Evolutionary conservation across 2,797 vertebrate genomes (phyloP), one percentile per base, ranked within the genome.

Genomic region (Buphagus erythrorhynchus): DNA sequence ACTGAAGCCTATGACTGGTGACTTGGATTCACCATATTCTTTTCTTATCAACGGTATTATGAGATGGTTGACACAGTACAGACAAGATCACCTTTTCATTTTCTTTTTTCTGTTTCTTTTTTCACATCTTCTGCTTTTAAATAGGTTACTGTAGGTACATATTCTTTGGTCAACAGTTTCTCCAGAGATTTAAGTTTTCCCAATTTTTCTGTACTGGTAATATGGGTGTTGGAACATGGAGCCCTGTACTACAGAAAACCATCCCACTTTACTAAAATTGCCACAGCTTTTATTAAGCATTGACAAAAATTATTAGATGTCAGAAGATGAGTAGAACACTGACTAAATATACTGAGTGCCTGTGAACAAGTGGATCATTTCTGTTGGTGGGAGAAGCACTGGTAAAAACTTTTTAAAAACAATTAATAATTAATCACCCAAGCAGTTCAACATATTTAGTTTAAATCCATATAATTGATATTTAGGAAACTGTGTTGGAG

Each of bases 391-490:
- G 57, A 87, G 85, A 86, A 93, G 80, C 16, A 43, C 55, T 66
- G 66, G 65, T 77, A 79, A 77, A 42, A 84, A 95, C 57, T 90
- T 93, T 55, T 48, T 72, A 91, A 92, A 87, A 80, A 33, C 68
- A 89, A 91, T 82, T 95, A 90, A 72, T 95, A 93, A 89, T 86
- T 91, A 92, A 94, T 93, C 58, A 69, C 26, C 43, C 42, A 35
- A 66, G 57, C 55, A 86, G 75, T 95, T 96, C 92, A 84, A 95
- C n/a, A 49, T 85, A 96, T 97, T 98, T 96, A 87, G 68, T 90
- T 97, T 96, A 97, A 98, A 97, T 96, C 96, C 97, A 88, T 96
- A 91, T 97, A 98, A 98, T 95, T 98, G 93, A 96, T 97, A 97
- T 93, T 97, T 97, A 97, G 88, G 74, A 97, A 97, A 97, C 67